These are phyloP conservation scores for Nibea coibor DNA, from an alignment of 2,113 vertebrate genomes.

Conservation along the genomic window DNA sequence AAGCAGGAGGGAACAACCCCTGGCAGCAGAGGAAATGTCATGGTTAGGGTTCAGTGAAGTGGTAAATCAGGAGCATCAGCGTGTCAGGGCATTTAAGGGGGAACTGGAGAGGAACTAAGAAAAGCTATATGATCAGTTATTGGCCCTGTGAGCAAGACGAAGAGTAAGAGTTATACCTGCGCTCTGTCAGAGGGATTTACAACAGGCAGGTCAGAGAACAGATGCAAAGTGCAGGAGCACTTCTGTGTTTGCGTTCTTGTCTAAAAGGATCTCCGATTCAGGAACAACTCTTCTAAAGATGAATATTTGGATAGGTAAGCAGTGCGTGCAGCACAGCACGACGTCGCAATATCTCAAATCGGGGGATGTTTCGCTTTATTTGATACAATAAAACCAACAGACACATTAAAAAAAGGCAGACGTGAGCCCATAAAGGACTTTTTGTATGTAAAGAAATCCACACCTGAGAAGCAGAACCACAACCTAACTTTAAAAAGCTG, in stretches of 20 bases:
- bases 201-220: slow-evolving; percentile 22
- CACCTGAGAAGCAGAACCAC: slow-evolving; percentile 14
- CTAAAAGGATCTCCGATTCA: slow-evolving; percentile 36
- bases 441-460: slow-evolving; percentile 16
- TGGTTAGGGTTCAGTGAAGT: slow-evolving; percentile 81
- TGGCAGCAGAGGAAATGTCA: slow-evolving; percentile 79
- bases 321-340: slow-evolving; percentile 35
- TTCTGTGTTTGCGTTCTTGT: slow-evolving; percentile 36
- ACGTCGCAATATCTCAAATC: slow-evolving; percentile 25
- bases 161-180: slow-evolving; percentile 60
- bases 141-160: slow-evolving; percentile 51
- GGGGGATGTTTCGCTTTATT: slow-evolving; percentile 47
- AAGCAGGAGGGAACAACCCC: slow-evolving; percentile 70
- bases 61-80: slow-evolving; percentile 81
- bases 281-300: slow-evolving; percentile 39
- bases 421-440: slow-evolving; percentile 32
- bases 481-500: neutral
- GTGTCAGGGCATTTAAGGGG: slow-evolving; percentile 77
- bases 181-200: slow-evolving; percentile 54
- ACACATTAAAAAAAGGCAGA: slow-evolving; percentile 54
- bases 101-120: slow-evolving; percentile 75
- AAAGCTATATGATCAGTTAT: slow-evolving; percentile 75
- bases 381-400: slow-evolving; percentile 54
- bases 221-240: slow-evolving; percentile 40
- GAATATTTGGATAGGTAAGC: slow-evolving; percentile 51